phyloP scores from a whole-genome alignment of 1,140 invertebrate genomes.

The Danaus plexippus region DNA sequence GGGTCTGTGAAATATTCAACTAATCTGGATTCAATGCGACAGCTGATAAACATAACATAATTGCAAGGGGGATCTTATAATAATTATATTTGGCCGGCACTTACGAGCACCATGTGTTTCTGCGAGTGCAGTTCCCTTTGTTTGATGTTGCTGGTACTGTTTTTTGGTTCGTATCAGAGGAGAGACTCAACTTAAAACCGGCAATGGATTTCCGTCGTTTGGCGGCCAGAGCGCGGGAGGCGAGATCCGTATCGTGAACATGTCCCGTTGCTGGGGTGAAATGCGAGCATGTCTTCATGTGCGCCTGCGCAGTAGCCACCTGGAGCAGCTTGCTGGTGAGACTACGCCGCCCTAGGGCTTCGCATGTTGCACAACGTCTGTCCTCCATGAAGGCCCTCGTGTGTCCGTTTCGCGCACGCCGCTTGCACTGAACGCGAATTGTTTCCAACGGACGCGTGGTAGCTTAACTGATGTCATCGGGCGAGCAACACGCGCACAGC shows the following conservation, averaged over 20 bases:
- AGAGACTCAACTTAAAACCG: conserved; percentile 50
- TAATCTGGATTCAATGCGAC: no score
- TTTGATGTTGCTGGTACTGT: conserved; percentile 33
- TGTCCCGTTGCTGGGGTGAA: conserved; percentile 38
- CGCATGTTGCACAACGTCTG: conserved; percentile 60
- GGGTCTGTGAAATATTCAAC: no score
- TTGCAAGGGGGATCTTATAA: no score
- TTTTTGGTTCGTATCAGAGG: conserved; percentile 41
- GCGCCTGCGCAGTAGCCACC: conserved; percentile 65
- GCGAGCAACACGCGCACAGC: conserved; percentile 53
- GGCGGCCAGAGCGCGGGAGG: conserved; percentile 56
- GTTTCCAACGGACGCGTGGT: conserved; percentile 54
- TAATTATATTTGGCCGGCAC: conserved; percentile 21
- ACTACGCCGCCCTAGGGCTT: conserved; percentile 58
- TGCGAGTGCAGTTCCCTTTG: conserved; percentile 46
- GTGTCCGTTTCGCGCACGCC: conserved; percentile 55
- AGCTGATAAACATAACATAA: no score
- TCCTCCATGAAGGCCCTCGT: conserved; percentile 64
- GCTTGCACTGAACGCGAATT: conserved; percentile 62
- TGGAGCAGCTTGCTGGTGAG: conserved; percentile 60
- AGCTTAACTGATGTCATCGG: conserved; percentile 68
- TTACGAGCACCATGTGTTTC: conserved; percentile 72
- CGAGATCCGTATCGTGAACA: conserved; percentile 46
- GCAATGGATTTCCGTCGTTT: conserved; percentile 65
- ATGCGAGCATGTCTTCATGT: conserved; percentile 55